phyloP scores from a whole-genome alignment of 2,888 invertebrate species.

The Anoncus sp. region DNA sequence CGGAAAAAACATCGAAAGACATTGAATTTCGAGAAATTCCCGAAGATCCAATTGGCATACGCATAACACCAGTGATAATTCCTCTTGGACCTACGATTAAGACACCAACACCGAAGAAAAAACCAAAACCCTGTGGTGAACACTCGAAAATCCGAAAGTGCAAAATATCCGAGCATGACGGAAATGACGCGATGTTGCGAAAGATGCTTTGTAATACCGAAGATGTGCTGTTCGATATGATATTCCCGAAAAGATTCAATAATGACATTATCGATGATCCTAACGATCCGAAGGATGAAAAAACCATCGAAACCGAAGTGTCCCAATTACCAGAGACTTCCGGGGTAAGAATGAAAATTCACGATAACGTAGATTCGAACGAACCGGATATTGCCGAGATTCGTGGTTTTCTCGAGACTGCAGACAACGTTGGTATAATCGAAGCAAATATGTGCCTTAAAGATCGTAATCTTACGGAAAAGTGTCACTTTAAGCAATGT shows the following conservation, averaged over 20 bases:
- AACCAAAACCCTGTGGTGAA: slow-evolving; percentile 66
- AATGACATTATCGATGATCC: slow-evolving; percentile 16
- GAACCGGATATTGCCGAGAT: slow-evolving; percentile 55
- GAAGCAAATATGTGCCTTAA: slow-evolving; percentile 68
- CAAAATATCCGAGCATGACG: slow-evolving; percentile 62
- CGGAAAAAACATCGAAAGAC: slow-evolving; percentile 20
- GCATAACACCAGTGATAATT: slow-evolving; percentile 73
- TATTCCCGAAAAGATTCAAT: slow-evolving; percentile 70
- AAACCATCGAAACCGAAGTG: not conserved
- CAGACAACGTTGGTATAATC: slow-evolving; percentile 71
- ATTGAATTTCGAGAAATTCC: slow-evolving; percentile 61
- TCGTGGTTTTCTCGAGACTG: slow-evolving; percentile 71
- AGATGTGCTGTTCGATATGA: slow-evolving; percentile 75
- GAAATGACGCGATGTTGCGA: slow-evolving; percentile 65
- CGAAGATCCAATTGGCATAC: slow-evolving; percentile 64
- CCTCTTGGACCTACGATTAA: slow-evolving; percentile 78
- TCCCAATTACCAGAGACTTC: slow-evolving; percentile 24
- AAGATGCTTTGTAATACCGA: slow-evolving; percentile 74
- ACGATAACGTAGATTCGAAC: slow-evolving; percentile 26
- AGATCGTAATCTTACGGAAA: slow-evolving; percentile 67
- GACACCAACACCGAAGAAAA: slow-evolving; percentile 71
- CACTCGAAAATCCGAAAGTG: slow-evolving; percentile 68
- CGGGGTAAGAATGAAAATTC: not conserved
- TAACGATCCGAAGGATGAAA: not conserved
- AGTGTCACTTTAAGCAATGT: slow-evolving; percentile 75